Evolutionary conservation across 2,113 vertebrate genomes (phyloP), one percentile per base, ranked within the genome.

Genomic region (Nothoprocta perdicaria): DNA sequence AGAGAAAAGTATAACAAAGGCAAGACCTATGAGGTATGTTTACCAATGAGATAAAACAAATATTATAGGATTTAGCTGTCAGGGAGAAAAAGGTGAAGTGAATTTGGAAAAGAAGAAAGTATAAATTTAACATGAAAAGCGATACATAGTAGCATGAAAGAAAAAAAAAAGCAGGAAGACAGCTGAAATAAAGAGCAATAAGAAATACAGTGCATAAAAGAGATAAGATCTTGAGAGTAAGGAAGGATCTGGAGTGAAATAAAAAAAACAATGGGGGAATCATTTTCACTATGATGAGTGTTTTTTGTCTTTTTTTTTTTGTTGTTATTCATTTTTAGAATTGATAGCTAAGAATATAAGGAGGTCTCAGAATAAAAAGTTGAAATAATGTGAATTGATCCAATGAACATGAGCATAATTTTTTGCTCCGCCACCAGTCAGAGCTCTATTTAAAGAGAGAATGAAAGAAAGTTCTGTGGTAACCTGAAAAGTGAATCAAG

Each of bases 291-390:
- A 14, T 16, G 26, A 65, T 35, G 9, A 62, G 8, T 60, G 1
- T 8, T 19, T 60, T 40, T 3, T 21, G 3, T 22, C 18, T 43
- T 19, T 29, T 53, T 55, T 43, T 19, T 29, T 53, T 55, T 60
- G 7, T 14, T 58, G 43, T 45, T 73, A 63, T 63, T 67, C 73
- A 5, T 1, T 53, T 53, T 53, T 27, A 53, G 52, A 38, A 24
- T 5, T 19, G 1, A 68, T 38, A 26, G 1, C 35, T 50, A 50
- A 52, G 33, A 84, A 68, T 46, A 2, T 2, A 84, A 72, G 11
- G 33, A 57, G 3, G 0, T 0, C n/a, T 6, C 1, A 1, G 12
- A 50, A 61, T 29, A 26, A 76, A 71, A 62, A 13, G 6, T 4
- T 65, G 52, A 89, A 74, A 45, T 4, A 66, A 38, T 35, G 12